Evolutionary conservation across 2,113 vertebrate species (phyloP).

Genomic region (Nothocercus nigrocapillus): DNA sequence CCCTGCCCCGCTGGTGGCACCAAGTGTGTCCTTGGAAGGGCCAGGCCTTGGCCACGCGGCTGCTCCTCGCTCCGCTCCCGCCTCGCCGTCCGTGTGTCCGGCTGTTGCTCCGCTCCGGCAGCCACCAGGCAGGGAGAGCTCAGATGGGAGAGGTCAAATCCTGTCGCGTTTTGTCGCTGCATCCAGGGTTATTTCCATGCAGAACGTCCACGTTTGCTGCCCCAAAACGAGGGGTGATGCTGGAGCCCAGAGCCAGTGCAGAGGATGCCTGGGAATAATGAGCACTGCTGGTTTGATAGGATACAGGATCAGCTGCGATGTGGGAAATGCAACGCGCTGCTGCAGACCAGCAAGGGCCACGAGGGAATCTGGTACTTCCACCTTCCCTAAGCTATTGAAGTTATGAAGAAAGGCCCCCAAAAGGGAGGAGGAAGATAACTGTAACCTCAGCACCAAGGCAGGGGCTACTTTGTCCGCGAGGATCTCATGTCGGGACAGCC

Average conservation of each 20-base stretch:
- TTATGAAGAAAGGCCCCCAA: background rate
- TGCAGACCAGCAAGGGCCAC: rapidly evolving
- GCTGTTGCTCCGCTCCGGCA: background rate
- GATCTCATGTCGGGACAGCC: background rate
- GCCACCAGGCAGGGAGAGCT: too few species aligned
- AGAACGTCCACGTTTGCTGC: too few species aligned
- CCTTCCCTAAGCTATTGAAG: too few species aligned
- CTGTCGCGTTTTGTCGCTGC: too few species aligned
- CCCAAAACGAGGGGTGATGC: too few species aligned
- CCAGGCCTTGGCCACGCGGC: background rate
- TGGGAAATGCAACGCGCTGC: background rate
- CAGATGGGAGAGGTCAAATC: too few species aligned
- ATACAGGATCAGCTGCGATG: too few species aligned
- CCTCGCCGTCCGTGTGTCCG: rapidly evolving
- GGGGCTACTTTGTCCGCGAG: background rate
- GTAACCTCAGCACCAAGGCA: background rate
- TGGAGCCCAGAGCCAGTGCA: too few species aligned
- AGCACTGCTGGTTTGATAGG: too few species aligned
- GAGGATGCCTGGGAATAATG: too few species aligned
- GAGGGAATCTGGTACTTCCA: rapidly evolving
- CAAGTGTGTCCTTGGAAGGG: background rate
- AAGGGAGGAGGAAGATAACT: background rate
- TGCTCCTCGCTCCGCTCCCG: background rate
- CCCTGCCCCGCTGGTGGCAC: rapidly evolving
- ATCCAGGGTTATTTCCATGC: too few species aligned